Evolutionary conservation across 2,797 vertebrate species (phyloP).

Genomic region (Esox masquinongy): DNA sequence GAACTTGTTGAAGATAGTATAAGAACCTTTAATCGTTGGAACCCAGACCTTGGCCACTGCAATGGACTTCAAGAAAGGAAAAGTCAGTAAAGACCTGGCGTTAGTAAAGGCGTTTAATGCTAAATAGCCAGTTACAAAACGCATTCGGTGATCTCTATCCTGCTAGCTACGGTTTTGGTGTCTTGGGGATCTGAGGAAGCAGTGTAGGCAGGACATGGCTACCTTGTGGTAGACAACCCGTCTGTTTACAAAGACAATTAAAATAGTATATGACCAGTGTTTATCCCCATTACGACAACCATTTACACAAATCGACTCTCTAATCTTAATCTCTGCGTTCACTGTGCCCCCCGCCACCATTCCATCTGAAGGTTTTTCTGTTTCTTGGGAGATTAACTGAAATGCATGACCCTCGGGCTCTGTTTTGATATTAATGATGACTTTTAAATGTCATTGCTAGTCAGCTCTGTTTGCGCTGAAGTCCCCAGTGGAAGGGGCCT

Average conservation of each 20-base stretch:
- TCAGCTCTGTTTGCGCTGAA: conserved; percentile 37
- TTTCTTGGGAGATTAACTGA: conserved; percentile 52
- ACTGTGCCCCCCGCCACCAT: conserved; percentile 32
- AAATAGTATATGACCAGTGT: conserved; percentile 22
- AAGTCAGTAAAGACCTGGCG: no score
- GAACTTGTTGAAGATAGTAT: neutral
- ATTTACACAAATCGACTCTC: conserved; percentile 19
- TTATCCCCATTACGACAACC: conserved; percentile 27
- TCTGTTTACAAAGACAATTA: neutral
- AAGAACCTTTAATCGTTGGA: neutral
- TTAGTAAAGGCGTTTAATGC: no score
- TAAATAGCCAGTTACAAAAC: no score
- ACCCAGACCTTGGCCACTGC: no score
- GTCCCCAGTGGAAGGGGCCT: conserved; percentile 9
- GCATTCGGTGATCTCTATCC: no score
- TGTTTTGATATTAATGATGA: conserved; percentile 65
- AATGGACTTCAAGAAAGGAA: no score
- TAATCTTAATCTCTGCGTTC: conserved; percentile 35
- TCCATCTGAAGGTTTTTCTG: conserved; percentile 32
- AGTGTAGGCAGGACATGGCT: no score
- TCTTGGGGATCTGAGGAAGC: no score
- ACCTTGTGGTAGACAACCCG: no score
- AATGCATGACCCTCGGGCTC: conserved; percentile 39
- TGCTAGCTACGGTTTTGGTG: no score
- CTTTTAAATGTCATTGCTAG: conserved; percentile 74